Evolutionary conservation across 2,888 invertebrate genomes (phyloP).

Genomic region (Achlya flavicornis): DNA sequence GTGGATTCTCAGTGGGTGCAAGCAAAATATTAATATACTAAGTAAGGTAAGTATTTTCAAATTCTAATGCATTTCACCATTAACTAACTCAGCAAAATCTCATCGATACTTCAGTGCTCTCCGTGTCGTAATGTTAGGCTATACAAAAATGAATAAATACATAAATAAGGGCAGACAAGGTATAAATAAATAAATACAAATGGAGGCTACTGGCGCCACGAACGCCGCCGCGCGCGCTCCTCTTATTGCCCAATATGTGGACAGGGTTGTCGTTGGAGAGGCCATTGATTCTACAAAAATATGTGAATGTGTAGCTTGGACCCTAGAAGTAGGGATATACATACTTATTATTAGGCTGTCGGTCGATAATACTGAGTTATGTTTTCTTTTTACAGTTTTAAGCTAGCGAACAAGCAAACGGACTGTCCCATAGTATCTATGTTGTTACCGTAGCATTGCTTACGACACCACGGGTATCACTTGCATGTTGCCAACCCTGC

Average conservation of each 20-base stretch:
- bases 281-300: constrained; percentile 11
- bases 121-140: constrained; percentile 27
- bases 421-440: too few species aligned
- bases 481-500: too few species aligned
- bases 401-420: too few species aligned
- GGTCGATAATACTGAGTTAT: too few species aligned
- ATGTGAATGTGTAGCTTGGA: background rate
- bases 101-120: constrained; percentile 10
- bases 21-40: too few species aligned
- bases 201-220: constrained; percentile 82
- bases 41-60: too few species aligned
- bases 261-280: constrained; percentile 50
- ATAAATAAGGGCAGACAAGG: constrained; percentile 75
- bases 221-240: constrained; percentile 67
- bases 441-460: too few species aligned
- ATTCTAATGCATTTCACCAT: constrained; percentile 1
- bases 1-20: too few species aligned
- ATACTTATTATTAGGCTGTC: too few species aligned
- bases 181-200: constrained; percentile 81
- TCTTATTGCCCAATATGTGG: constrained; percentile 72
- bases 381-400: too few species aligned
- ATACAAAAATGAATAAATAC: constrained; percentile 74
- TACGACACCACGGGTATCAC: too few species aligned
- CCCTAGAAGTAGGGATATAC: too few species aligned
- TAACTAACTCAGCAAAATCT: constrained; percentile 4